Evolutionary conservation across 2,797 vertebrate genomes (phyloP).

Genomic region (Alosa sapidissima): DNA sequence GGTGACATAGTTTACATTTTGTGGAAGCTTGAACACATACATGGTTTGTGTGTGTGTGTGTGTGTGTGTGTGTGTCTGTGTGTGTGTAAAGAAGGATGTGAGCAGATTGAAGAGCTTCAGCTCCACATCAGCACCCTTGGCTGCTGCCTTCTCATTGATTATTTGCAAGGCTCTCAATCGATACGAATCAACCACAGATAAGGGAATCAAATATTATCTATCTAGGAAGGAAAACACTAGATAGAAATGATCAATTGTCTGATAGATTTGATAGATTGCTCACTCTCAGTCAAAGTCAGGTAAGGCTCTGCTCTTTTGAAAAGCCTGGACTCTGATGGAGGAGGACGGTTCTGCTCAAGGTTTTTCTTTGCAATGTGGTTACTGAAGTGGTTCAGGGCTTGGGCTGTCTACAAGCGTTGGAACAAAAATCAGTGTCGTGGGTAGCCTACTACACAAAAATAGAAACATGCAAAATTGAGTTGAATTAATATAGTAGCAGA

Average conservation of each 20-base stretch:
- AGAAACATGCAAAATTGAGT: no score
- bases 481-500: no score
- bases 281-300: not conserved
- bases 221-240: not conserved
- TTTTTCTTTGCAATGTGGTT: not conserved
- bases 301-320: not conserved
- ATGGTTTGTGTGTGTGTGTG: not conserved
- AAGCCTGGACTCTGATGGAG: no score
- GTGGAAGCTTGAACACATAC: not conserved
- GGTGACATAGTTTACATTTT: not conserved
- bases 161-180: not conserved
- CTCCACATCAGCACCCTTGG: not conserved
- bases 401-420: not conserved
- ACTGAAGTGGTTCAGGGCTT: not conserved
- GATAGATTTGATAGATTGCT: not conserved
- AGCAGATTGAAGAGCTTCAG: not conserved
- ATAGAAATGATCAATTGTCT: slow-evolving; percentile 3
- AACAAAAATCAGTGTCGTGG: no score
- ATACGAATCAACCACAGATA: not conserved
- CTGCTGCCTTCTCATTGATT: not conserved
- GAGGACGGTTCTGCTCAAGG: not conserved
- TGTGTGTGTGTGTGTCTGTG: not conserved
- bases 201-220: not conserved
- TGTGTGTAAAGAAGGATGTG: not conserved
- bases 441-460: no score